Evolutionary conservation across 2,113 vertebrate species (phyloP).

Genomic region (Gallinago paraguaiae): DNA sequence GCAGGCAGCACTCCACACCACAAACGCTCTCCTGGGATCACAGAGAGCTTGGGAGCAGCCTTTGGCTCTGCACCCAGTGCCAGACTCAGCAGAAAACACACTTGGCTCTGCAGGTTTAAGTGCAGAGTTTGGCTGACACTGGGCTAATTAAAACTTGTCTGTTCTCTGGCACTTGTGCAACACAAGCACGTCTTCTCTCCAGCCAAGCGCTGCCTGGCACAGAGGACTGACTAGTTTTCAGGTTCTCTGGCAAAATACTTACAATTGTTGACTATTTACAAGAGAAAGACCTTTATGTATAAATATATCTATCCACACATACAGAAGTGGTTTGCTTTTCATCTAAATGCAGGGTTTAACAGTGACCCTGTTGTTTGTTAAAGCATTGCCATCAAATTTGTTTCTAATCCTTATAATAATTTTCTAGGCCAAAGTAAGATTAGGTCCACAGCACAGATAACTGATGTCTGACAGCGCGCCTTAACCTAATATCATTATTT

Average conservation of each 20-base stretch:
- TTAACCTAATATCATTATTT: neutral
- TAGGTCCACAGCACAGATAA: neutral
- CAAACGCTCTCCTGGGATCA: neutral
- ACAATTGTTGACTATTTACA: neutral
- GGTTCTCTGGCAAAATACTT: neutral
- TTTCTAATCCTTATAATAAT: conserved; percentile 14
- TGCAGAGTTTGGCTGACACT: neutral
- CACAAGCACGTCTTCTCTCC: neutral
- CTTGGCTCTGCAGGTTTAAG: neutral
- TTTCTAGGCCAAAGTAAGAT: conserved; percentile 62
- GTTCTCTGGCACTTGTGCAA: neutral
- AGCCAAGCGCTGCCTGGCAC: neutral
- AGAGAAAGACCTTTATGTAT: neutral
- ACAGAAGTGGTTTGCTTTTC: neutral
- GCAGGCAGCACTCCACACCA: neutral
- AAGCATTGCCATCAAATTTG: neutral
- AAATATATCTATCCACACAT: neutral
- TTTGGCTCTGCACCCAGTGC: neutral
- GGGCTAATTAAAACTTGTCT: neutral
- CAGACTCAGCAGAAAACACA: neutral
- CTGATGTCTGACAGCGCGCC: neutral
- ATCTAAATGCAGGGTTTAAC: neutral
- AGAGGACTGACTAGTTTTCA: neutral
- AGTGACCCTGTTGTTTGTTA: neutral
- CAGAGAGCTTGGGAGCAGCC: neutral